A percentile compares a stretch with the other conserved stretches of the same genome.
Evolutionary conservation across 2,113 vertebrate species (phyloP).

Genomic region (Varanus komodoensis): DNA sequence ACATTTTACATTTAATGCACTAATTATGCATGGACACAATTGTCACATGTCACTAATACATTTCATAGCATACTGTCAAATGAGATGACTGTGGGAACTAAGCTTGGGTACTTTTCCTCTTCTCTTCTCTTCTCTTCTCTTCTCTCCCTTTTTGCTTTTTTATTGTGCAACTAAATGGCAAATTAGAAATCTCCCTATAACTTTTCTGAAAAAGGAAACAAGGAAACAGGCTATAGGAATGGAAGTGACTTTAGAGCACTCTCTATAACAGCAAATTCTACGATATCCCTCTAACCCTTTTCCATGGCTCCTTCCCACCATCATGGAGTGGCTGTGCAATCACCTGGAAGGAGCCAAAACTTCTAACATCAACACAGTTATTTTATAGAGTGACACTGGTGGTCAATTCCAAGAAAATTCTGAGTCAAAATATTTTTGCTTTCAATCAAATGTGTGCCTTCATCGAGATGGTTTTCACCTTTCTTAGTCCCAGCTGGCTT

Average conservation of each 20-base stretch:
- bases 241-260: background rate
- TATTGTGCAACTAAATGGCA: background rate
- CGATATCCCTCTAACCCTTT: background rate
- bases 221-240: background rate
- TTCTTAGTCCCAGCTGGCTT: too few relatives aligned
- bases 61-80: too few relatives aligned
- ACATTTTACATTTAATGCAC: conserved; percentile 26
- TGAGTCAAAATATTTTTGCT: background rate
- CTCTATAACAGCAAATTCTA: background rate
- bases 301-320: background rate
- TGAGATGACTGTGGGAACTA: background rate
- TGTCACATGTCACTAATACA: background rate
- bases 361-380: background rate
- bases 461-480: too few relatives aligned
- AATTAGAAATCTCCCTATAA: background rate
- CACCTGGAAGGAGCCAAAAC: background rate
- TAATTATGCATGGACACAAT: background rate
- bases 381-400: background rate
- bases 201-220: background rate
- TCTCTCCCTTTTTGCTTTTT: background rate
- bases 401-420: background rate
- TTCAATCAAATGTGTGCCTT: too few relatives aligned
- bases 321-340: background rate
- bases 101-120: background rate
- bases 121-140: background rate